Evolutionary conservation across 2,888 invertebrate genomes (phyloP).

Genomic region (Imbricaverruca yamaguchii): DNA sequence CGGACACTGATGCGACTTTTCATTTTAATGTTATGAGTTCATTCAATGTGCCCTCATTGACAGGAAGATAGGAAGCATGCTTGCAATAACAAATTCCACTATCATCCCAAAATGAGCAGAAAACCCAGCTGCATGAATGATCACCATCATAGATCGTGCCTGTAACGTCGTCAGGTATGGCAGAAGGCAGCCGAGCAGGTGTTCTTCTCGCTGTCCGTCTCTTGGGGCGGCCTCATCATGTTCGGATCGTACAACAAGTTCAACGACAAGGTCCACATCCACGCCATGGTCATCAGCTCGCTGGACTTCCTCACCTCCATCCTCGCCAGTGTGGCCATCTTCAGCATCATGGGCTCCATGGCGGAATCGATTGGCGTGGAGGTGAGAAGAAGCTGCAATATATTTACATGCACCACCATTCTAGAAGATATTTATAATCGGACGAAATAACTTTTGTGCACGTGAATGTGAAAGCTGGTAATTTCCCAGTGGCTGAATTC

Average conservation of each 20-base stretch:
- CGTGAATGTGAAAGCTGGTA: too few species aligned
- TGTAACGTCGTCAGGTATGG: constrained; percentile 53
- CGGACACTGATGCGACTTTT: too few species aligned
- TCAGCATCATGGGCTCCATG: constrained; percentile 51
- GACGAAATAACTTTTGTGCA: too few species aligned
- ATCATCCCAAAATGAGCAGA: too few species aligned
- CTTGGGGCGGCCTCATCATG: constrained; percentile 66
- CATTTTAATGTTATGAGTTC: too few species aligned
- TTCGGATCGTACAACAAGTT: constrained; percentile 58
- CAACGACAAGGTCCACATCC: constrained; percentile 50
- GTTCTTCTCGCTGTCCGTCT: constrained; percentile 75
- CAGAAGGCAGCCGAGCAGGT: constrained; percentile 75
- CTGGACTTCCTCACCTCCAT: constrained; percentile 64
- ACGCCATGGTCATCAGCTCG: constrained; percentile 62
- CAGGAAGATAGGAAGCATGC: too few species aligned
- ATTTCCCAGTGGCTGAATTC: too few species aligned
- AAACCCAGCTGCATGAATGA: too few species aligned
- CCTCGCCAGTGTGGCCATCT: constrained; percentile 71
- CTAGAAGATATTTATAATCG: too few species aligned
- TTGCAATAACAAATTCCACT: too few species aligned
- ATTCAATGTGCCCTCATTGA: too few species aligned
- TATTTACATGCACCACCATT: too few species aligned
- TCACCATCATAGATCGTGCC: neutral
- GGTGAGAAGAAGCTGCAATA: neutral
- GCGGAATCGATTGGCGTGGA: constrained; percentile 27